phyloP scores from a whole-genome alignment of 2,797 vertebrate species.

The Eulemur rubriventer region DNA sequence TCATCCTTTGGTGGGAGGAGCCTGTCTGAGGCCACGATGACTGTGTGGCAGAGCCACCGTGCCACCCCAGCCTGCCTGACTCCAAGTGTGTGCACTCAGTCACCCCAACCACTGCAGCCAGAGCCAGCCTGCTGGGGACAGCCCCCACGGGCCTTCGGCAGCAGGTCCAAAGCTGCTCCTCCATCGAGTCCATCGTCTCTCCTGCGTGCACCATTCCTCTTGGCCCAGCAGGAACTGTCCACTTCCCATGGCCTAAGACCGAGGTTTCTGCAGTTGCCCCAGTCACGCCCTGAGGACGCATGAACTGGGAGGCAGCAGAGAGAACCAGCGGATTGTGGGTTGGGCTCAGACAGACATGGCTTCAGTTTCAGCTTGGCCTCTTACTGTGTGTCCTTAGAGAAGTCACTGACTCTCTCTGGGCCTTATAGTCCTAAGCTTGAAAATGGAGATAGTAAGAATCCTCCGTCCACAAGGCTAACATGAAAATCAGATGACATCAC shows the following conservation, averaged over 20 bases:
- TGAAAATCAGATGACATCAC: background rate
- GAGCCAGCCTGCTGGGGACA: background rate
- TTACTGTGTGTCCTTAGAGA: background rate
- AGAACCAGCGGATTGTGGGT: background rate
- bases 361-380: background rate
- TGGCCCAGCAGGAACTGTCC: background rate
- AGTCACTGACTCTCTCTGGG: background rate
- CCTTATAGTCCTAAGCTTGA: background rate
- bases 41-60: rapidly evolving
- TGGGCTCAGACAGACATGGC: background rate
- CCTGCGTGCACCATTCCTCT: background rate
- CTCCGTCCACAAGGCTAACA: background rate
- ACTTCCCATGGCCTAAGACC: background rate
- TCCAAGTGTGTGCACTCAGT: background rate
- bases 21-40: background rate
- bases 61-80: background rate
- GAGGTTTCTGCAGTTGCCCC: background rate
- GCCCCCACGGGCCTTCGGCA: rapidly evolving
- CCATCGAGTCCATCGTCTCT: background rate
- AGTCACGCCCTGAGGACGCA: background rate
- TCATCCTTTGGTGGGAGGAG: background rate
- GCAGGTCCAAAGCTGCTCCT: background rate
- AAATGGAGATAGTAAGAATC: background rate
- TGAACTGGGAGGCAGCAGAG: background rate
- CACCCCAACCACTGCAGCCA: rapidly evolving